A percentile compares a stretch with the other conserved stretches of the same genome.
These are phyloP conservation scores for Dorcus parallelipipedus DNA, from an alignment of 2,888 invertebrate genomes.

Conservation along the genomic window DNA sequence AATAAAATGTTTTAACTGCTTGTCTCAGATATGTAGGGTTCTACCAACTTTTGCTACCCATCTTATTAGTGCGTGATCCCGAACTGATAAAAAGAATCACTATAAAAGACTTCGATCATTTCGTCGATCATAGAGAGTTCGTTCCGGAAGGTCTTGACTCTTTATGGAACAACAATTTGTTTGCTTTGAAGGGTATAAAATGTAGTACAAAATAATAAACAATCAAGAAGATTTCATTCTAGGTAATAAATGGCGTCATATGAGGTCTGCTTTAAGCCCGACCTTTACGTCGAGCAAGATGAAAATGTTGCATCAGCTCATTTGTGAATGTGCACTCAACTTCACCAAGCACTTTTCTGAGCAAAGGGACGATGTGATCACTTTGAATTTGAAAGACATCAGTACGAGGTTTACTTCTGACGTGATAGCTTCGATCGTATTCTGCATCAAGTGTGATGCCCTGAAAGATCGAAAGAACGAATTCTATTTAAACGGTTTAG, in stretches of 20 bases:
- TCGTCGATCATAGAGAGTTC: constrained; percentile 17
- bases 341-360: constrained; percentile 32
- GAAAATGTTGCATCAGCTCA: constrained; percentile 53
- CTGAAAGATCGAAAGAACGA: constrained; percentile 37
- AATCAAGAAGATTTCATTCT: not conserved
- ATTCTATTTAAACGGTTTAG: constrained; percentile 33
- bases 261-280: constrained; percentile 53
- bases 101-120: constrained; percentile 25
- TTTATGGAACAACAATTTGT: constrained; percentile 1
- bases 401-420: constrained; percentile 41
- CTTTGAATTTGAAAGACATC: constrained; percentile 37
- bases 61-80: not conserved
- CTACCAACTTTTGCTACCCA: not conserved
- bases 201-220: no score
- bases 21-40: not conserved
- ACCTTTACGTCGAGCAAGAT: constrained; percentile 59
- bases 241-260: constrained; percentile 38
- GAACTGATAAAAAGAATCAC: constrained; percentile 8
- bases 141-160: not conserved
- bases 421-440: constrained; percentile 40
- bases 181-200: constrained; percentile 3
- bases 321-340: constrained; percentile 39
- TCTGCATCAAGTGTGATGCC: constrained; percentile 39
- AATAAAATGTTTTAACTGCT: not conserved
- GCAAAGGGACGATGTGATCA: constrained; percentile 16